These are phyloP conservation scores for Coracopsis vasa DNA, from an alignment of 2,113 vertebrate species.

Conservation along the genomic window DNA sequence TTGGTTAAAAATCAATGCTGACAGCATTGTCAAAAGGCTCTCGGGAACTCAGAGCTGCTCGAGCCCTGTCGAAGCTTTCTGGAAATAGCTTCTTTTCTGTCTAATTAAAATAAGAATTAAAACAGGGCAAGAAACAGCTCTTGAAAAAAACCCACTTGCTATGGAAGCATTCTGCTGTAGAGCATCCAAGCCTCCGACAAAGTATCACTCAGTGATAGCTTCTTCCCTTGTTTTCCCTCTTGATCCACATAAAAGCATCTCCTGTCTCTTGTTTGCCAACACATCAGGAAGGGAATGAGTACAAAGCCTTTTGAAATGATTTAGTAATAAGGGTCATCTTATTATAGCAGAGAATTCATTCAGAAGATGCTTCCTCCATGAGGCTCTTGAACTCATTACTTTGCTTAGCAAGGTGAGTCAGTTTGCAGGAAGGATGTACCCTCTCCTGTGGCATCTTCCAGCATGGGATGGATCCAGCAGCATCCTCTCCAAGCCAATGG, in stretches of 20 bases:
- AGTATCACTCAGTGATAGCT: background rate
- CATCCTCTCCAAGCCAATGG: background rate
- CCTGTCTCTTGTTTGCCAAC: background rate
- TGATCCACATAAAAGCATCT: background rate
- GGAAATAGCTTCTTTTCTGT: background rate
- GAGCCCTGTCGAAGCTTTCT: background rate
- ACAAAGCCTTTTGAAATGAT: background rate
- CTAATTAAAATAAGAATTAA: background rate
- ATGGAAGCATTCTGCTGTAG: background rate
- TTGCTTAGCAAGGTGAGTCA: background rate
- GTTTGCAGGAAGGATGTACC: background rate
- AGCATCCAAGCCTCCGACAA: background rate
- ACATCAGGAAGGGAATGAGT: background rate
- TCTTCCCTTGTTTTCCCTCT: background rate
- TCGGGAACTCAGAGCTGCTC: background rate
- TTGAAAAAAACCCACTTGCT: background rate
- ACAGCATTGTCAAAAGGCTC: background rate
- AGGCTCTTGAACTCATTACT: background rate
- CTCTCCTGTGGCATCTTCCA: background rate
- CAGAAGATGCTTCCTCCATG: background rate
- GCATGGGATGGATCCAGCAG: accelerated
- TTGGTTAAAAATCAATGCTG: background rate
- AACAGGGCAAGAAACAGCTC: background rate
- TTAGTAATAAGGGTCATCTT: background rate
- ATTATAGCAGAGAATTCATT: background rate